A percentile compares a stretch with the other conserved stretches of the same genome.
phyloP scores from a whole-genome alignment of 2,888 invertebrate species.

The Caenorhabditis japonica region DNA sequence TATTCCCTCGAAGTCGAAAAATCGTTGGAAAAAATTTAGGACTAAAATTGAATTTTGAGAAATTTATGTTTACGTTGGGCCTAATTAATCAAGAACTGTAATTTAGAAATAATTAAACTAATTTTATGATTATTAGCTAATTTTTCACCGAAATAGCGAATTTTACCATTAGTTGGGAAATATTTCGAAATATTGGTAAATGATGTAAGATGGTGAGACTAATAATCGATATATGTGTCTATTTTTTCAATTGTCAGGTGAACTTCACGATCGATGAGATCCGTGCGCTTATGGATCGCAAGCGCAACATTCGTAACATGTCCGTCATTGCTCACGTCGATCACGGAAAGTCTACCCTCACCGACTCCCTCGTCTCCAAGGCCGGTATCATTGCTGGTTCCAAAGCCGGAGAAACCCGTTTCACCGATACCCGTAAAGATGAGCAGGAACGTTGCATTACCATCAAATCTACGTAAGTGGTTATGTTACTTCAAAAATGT shows the following conservation, averaged over 20 bases:
- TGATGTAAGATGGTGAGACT: not conserved
- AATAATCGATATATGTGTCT: not conserved
- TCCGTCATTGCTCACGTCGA: constrained; percentile 99
- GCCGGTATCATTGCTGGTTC: constrained; percentile 99
- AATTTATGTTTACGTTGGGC: constrained; percentile 3
- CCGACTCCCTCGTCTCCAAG: constrained; percentile 98
- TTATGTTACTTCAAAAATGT: not conserved
- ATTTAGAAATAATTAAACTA: too few species aligned
- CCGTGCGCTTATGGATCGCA: constrained; percentile 99
- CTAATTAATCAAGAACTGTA: not conserved
- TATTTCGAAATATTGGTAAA: constrained; percentile 20
- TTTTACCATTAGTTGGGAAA: constrained; percentile 7
- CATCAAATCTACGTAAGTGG: constrained; percentile 97
- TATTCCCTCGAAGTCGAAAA: not conserved
- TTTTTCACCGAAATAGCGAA: too few species aligned
- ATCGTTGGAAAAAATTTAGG: constrained; percentile 16
- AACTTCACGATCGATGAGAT: constrained; percentile 99
- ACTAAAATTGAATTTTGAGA: constrained; percentile 5
- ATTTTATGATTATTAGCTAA: too few species aligned
- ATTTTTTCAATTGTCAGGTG: constrained; percentile 90
- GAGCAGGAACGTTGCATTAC: constrained; percentile 99
- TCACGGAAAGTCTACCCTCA: constrained; percentile 93
- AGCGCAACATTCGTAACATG: constrained; percentile 99
- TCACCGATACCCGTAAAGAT: constrained; percentile 99
- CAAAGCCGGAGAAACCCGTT: constrained; percentile 98